Evolutionary conservation across 2,797 vertebrate species (phyloP), one percentile per base, ranked within the genome.

Genomic region (Xenops minutus): DNA sequence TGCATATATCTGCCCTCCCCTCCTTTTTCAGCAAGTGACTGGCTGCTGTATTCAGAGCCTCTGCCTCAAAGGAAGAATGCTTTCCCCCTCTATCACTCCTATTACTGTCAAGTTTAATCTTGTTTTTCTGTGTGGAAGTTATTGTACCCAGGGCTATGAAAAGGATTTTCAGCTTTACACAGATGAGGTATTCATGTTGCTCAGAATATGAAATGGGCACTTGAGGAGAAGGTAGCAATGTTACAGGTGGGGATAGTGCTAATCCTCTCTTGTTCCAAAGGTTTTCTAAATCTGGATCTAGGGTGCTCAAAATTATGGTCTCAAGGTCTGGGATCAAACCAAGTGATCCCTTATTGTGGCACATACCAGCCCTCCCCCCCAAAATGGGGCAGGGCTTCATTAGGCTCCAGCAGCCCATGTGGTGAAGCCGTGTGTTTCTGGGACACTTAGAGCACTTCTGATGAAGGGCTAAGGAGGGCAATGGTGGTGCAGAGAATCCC

Each of bases 91-190:
- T 74, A 75, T 86, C 67, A 71, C 83, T 89, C 76, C 82, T 80
- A 66, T 94, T 95, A 74, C 67, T 76, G 78, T 95, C 80, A 96
- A 91, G 84, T 89, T 97, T 59, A 85, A 94, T 95, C 93, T 96
- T 85, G 87, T 93, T 97, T 63, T 95, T 68, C 91, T 94, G 0
- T 55, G 49, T 39, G 24, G 79, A 73, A 85, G 68, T 95, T 93
- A 73, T 14, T 72, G 95, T 95, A 77, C 62, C 32, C 26, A 67
- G 44, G 78, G 85, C 74, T 88, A 83, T 27, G 39, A 84, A 86
- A 69, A 84, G 48, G 69, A 66, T 88, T 92, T 94, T 78, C 73
- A 88, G 79, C 59, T 88, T 84, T 59, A 72, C 67, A 36, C 48
- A 85, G 69, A 92, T 74, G 85, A 94, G 82, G 66, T 58, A 49